Percentiles rank a stretch among this genome's conserved stretches.
phyloP scores from a whole-genome alignment of 2,797 vertebrate genomes.

The Leptodactylus fallax region DNA sequence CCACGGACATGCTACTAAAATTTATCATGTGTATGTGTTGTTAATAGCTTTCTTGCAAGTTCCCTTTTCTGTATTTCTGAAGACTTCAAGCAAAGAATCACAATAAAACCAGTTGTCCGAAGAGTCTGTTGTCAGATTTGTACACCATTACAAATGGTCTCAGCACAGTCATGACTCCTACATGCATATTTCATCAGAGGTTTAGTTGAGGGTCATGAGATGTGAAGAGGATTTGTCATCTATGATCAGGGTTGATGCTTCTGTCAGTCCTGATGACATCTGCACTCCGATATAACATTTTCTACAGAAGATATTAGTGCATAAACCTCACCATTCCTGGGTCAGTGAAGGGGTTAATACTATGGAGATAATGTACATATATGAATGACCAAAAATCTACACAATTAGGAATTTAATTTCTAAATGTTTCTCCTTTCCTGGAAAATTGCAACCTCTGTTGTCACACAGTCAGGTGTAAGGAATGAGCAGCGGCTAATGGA shows the following conservation, averaged over 20 bases:
- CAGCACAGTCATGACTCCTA: not conserved
- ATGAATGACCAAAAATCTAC: constrained; percentile 49
- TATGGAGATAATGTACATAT: constrained; percentile 9
- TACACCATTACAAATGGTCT: not conserved
- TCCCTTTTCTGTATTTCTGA: too few species aligned
- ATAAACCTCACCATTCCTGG: not conserved
- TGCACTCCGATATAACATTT: not conserved
- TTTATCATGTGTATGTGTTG: too few species aligned
- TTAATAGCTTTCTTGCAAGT: too few species aligned
- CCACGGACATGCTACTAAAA: too few species aligned
- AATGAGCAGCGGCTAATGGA: constrained; percentile 54
- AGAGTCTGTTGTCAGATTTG: too few species aligned
- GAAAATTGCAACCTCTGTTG: constrained; percentile 58
- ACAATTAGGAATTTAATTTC: constrained; percentile 57
- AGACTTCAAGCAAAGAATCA: too few species aligned
- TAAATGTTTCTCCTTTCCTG: constrained; percentile 59
- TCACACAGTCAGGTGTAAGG: constrained; percentile 58
- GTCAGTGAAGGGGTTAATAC: constrained; percentile 44
- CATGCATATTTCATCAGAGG: not conserved
- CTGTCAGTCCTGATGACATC: not conserved
- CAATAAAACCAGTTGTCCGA: too few species aligned
- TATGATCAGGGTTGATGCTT: not conserved
- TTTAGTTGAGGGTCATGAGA: not conserved
- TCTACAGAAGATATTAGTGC: not conserved
- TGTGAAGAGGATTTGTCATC: not conserved